Evolutionary conservation across 92 coral and sea anemone species (phyloP).

Genomic region (Diadumene lineata): DNA sequence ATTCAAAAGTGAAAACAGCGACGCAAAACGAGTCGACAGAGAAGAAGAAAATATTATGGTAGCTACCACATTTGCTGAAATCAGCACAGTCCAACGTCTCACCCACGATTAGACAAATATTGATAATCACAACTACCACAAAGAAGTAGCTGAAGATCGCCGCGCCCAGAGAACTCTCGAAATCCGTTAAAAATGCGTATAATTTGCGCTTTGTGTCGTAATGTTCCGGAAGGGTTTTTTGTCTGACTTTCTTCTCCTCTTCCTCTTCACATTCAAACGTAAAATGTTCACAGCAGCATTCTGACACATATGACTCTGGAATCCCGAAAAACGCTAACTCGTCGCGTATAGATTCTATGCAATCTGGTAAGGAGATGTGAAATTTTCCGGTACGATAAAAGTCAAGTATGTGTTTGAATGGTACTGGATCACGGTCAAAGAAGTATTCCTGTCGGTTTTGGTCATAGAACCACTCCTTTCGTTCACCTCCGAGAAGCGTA

Average conservation of each 20-base stretch:
- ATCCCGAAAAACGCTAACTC: conserved; percentile 76
- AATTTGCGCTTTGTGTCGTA: conserved; percentile 50
- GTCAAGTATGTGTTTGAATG: conserved; percentile 78
- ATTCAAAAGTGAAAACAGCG: conserved; percentile 76
- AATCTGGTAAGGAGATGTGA: conserved; percentile 65
- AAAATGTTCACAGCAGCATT: conserved; percentile 80
- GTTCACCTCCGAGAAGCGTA: conserved; percentile 80
- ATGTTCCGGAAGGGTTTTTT: conserved; percentile 19
- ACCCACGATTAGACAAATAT: conserved; percentile 70
- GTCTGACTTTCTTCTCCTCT: conserved; percentile 28
- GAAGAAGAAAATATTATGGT: conserved; percentile 36
- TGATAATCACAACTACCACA: conserved; percentile 69
- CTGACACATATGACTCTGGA: conserved; percentile 66
- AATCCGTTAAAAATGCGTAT: conserved; percentile 68
- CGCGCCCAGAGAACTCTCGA: conserved; percentile 58
- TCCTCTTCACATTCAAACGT: conserved; percentile 42
- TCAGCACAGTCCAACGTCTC: conserved; percentile 65
- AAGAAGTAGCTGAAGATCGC: conserved; percentile 61
- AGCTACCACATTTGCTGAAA: conserved; percentile 34
- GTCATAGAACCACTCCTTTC: conserved; percentile 68
- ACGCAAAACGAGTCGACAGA: conserved; percentile 77
- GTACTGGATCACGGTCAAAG: conserved; percentile 86
- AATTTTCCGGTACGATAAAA: conserved; percentile 87
- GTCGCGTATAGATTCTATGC: conserved; percentile 79
- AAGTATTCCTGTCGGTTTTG: conserved; percentile 74